These are phyloP conservation scores for Pteronura brasiliensis DNA, from an alignment of 2,113 vertebrate species.

Conservation along the genomic window DNA sequence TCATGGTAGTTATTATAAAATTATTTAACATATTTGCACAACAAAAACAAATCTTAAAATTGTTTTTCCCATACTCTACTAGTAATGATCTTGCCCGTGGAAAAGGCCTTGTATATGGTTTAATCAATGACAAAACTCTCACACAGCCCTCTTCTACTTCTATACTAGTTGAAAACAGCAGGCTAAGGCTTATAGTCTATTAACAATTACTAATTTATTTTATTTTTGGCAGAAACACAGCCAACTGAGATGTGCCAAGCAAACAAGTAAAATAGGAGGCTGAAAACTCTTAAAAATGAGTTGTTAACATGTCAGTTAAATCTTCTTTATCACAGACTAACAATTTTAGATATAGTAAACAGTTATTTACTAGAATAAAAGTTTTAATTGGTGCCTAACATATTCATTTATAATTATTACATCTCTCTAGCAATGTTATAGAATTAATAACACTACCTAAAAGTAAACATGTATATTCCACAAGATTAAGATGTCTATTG, in stretches of 20 bases:
- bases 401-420: neutral
- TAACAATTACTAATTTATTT: neutral
- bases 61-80: conserved; percentile 4
- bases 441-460: neutral
- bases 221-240: neutral
- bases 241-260: neutral
- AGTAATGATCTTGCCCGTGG: neutral
- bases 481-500: neutral
- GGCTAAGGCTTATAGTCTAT: neutral
- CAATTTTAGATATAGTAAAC: neutral
- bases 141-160: neutral
- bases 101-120: neutral
- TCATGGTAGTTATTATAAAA: neutral
- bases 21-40: neutral
- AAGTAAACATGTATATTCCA: neutral
- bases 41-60: conserved; percentile 29
- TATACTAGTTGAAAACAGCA: neutral
- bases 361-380: neutral
- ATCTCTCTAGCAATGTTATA: neutral
- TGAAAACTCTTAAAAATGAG: neutral
- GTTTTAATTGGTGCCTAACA: neutral
- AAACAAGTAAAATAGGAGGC: neutral
- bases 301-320: neutral
- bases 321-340: neutral
- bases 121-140: neutral